phyloP scores from a whole-genome alignment of 2,888 invertebrate species.

The Sphinx pinastri region DNA sequence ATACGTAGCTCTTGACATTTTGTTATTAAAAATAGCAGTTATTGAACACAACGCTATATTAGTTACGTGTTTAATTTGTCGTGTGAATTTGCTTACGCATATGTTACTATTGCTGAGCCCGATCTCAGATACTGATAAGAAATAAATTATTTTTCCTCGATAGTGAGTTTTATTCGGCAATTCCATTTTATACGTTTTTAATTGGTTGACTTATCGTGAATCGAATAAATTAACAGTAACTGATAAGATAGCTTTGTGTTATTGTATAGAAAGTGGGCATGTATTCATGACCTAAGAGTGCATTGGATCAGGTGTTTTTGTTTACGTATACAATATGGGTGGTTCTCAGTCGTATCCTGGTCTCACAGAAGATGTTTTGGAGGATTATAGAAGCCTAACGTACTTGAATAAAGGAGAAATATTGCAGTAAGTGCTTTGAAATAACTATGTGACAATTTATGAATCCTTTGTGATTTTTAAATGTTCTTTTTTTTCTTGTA shows the following conservation, averaged over 20 bases:
- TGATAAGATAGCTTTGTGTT: slow-evolving; percentile 18
- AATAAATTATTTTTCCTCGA: slow-evolving; percentile 70
- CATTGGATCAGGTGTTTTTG: neutral
- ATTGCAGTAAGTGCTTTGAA: slow-evolving; percentile 78
- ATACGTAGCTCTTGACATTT: slow-evolving; percentile 1
- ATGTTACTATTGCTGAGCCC: slow-evolving; percentile 67
- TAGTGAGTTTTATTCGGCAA: slow-evolving; percentile 31
- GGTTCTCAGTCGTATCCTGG: slow-evolving; percentile 71
- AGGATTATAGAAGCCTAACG: slow-evolving; percentile 85
- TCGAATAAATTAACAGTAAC: slow-evolving; percentile 13
- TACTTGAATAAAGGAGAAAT: slow-evolving; percentile 86
- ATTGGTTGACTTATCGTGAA: neutral
- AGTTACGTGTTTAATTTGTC: slow-evolving; percentile 31
- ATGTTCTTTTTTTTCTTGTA: too few relatives aligned
- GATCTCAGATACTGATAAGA: slow-evolving; percentile 67
- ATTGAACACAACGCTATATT: slow-evolving; percentile 20
- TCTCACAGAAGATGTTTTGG: slow-evolving; percentile 82
- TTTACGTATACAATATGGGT: slow-evolving; percentile 70
- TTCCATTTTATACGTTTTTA: slow-evolving; percentile 37
- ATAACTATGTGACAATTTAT: neutral
- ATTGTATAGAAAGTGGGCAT: neutral
- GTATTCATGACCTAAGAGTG: slow-evolving; percentile 1
- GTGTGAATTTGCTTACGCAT: slow-evolving; percentile 39
- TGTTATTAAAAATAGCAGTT: slow-evolving; percentile 1
- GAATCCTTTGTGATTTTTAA: too few relatives aligned